Conservation (phyloP, 2,113 vertebrate species). For the Natator depressus region DNA sequence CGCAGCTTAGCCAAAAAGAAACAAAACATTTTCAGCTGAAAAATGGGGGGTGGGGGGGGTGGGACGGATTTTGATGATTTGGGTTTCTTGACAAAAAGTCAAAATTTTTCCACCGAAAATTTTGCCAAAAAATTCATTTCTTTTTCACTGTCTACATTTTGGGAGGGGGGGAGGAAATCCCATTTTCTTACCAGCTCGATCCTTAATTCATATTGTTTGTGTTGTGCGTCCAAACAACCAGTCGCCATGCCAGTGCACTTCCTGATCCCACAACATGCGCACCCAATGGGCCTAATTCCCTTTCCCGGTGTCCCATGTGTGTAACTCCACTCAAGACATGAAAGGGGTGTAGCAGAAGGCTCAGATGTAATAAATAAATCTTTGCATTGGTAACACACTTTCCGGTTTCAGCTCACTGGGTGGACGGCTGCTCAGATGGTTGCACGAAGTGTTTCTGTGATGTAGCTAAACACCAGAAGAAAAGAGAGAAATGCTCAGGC, state of each 20-base stretch:
- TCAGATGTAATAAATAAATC: no score
- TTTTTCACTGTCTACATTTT: no score
- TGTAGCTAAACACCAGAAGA: no score
- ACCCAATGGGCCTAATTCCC: not conserved
- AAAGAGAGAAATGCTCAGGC: no score
- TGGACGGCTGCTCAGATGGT: no score
- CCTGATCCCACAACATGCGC: not conserved
- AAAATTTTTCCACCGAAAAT: not conserved
- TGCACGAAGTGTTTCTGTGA: no score
- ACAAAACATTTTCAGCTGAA: not conserved
- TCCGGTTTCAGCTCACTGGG: no score
- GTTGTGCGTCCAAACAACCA: not conserved
- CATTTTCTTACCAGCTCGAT: not conserved
- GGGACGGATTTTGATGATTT: not conserved
- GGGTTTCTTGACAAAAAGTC: not conserved
- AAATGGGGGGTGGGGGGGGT: not conserved
- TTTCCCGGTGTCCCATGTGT: no score
- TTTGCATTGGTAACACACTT: no score
- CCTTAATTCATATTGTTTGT: not conserved
- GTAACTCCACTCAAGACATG: no score
- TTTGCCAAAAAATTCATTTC: not conserved
- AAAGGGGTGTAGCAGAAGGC: no score
- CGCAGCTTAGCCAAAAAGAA: fast-evolving
- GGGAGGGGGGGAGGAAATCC: no score
- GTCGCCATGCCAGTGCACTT: not conserved